Evolutionary conservation across 2,113 vertebrate genomes (phyloP).

Genomic region (Salvelinus alpinus): DNA sequence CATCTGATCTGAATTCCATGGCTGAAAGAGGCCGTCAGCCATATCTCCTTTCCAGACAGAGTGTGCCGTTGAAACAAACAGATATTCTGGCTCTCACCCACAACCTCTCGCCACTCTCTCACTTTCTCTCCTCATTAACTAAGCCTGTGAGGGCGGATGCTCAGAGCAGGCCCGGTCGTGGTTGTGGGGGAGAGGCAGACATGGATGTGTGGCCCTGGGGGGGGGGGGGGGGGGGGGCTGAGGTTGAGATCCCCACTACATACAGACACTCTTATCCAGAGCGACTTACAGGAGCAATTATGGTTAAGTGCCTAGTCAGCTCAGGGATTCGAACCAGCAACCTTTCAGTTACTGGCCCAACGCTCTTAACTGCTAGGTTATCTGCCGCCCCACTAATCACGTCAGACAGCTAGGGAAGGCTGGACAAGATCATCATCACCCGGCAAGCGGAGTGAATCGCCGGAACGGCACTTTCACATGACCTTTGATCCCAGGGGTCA

Average conservation of each 20-base stretch:
- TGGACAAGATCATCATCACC: constrained; percentile 70
- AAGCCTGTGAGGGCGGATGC: constrained; percentile 62
- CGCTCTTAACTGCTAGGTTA: too few species aligned
- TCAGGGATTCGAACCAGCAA: too few species aligned
- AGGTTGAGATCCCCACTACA: constrained; percentile 42
- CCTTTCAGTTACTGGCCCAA: too few species aligned
- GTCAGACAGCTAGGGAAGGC: constrained; percentile 69
- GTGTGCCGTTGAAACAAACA: constrained; percentile 7
- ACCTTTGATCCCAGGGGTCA: constrained; percentile 68
- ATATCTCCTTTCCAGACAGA: too few species aligned
- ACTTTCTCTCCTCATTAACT: constrained; percentile 49
- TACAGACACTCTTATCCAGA: too few species aligned
- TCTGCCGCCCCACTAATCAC: constrained; percentile 56
- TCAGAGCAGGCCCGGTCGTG: constrained; percentile 59
- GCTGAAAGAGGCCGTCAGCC: too few species aligned
- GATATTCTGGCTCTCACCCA: constrained; percentile 46
- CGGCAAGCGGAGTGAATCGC: constrained; percentile 69
- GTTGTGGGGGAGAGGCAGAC: constrained; percentile 40
- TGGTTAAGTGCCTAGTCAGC: too few species aligned
- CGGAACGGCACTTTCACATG: constrained; percentile 73
- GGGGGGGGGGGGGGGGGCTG: constrained; percentile 57
- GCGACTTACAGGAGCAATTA: too few species aligned
- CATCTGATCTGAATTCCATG: too few species aligned
- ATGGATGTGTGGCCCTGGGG: constrained; percentile 67
- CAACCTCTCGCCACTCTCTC: constrained; percentile 35